Evolutionary conservation across 2,113 vertebrate genomes (phyloP).

Genomic region (Peromyscus maniculatus): DNA sequence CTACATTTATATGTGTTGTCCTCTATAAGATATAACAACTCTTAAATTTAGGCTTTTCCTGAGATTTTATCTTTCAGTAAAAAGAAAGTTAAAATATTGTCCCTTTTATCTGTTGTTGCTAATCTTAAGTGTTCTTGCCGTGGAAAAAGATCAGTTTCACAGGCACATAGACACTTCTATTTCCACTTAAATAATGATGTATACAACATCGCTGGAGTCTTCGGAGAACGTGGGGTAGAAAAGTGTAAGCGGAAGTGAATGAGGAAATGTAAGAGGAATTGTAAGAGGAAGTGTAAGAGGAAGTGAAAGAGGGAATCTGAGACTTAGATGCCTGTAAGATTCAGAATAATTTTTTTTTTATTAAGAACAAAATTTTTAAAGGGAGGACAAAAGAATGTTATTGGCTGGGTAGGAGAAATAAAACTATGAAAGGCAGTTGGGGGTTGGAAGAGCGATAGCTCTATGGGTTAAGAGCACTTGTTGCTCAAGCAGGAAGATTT

Average conservation of each 20-base stretch:
- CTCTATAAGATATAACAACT: not conserved
- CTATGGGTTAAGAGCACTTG: too few species aligned
- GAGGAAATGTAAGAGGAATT: not conserved
- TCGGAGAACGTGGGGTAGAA: not conserved
- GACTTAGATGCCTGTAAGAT: not conserved
- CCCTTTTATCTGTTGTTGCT: not conserved
- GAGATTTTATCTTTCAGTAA: not conserved
- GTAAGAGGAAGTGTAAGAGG: not conserved
- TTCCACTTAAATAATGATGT: not conserved
- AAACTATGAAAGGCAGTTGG: not conserved
- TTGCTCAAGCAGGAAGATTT: not conserved
- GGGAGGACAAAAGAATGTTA: not conserved
- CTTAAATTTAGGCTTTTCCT: not conserved
- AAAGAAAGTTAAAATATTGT: not conserved
- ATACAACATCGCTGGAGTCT: not conserved
- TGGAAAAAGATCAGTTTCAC: not conserved
- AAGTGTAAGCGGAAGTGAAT: not conserved
- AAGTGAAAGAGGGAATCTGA: not conserved
- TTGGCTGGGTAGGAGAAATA: not conserved
- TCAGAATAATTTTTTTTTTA: not conserved
- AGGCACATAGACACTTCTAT: not conserved
- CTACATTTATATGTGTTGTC: not conserved
- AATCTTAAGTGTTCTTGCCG: not conserved
- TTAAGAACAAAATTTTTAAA: not conserved
- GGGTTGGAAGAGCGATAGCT: not conserved